Conservation (phyloP, 2,113 vertebrate species). For the Helogale parvula region DNA sequence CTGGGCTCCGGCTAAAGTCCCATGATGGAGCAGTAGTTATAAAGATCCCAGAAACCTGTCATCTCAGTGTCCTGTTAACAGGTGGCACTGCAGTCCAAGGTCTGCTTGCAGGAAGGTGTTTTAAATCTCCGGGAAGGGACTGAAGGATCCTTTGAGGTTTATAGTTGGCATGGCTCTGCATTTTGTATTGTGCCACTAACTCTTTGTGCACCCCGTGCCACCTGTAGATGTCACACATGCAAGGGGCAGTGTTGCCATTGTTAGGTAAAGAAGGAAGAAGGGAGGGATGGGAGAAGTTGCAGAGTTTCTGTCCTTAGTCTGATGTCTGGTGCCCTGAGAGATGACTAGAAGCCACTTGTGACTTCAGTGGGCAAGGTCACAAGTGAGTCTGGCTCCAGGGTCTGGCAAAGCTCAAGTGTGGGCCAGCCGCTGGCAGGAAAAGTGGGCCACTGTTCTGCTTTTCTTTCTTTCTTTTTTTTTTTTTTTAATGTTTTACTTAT, state of each 20-base stretch:
- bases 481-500: no score
- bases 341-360: neutral
- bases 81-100: neutral
- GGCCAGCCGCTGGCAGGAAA: no score
- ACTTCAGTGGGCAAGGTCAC: neutral
- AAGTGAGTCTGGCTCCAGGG: neutral
- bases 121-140: neutral
- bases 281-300: neutral
- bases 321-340: neutral
- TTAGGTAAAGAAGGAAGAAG: neutral
- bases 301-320: neutral
- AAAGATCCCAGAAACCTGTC: neutral
- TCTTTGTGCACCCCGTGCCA: neutral
- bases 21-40: fast-evolving
- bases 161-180: fast-evolving
- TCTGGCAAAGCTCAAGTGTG: neutral
- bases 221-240: neutral
- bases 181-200: neutral
- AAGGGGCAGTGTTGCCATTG: neutral
- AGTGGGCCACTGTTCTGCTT: neutral
- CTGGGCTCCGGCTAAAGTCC: no score
- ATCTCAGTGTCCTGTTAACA: neutral
- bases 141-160: neutral
- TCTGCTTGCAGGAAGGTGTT: neutral
- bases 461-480: no score